These are phyloP conservation scores for Tympanoctomys barrerae DNA, from an alignment of 2,797 vertebrate species.

Conservation along the genomic window DNA sequence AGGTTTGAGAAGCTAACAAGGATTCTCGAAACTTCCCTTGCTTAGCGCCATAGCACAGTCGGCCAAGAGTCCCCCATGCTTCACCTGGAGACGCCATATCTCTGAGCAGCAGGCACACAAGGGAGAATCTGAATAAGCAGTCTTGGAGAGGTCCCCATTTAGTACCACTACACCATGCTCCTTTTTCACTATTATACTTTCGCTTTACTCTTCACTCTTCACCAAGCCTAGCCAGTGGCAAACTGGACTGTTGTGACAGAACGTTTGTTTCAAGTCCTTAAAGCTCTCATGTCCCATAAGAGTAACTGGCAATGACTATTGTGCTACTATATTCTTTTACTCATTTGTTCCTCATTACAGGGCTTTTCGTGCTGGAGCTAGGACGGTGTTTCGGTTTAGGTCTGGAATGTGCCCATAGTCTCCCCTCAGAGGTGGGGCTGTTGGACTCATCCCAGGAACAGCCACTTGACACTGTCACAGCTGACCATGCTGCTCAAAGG, in stretches of 20 bases:
- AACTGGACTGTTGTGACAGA: not conserved
- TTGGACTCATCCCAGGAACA: not conserved
- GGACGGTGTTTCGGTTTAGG: not conserved
- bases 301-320: not conserved
- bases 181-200: not conserved
- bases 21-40: not conserved
- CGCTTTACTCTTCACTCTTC: not conserved
- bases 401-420: not conserved
- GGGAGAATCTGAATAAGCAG: not conserved
- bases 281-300: not conserved
- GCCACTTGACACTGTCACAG: not conserved
- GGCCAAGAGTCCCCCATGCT: not conserved
- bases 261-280: not conserved
- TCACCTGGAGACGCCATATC: not conserved
- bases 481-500: not conserved
- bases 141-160: not conserved
- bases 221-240: not conserved
- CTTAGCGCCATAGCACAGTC: accelerated
- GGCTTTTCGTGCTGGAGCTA: not conserved
- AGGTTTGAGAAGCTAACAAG: not conserved
- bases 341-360: not conserved
- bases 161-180: not conserved
- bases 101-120: not conserved
- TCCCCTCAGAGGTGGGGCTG: not conserved
- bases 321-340: not conserved